These are phyloP conservation scores for Diabrotica virgifera DNA, from an alignment of 1,140 invertebrate genomes.

Conservation along the genomic window DNA sequence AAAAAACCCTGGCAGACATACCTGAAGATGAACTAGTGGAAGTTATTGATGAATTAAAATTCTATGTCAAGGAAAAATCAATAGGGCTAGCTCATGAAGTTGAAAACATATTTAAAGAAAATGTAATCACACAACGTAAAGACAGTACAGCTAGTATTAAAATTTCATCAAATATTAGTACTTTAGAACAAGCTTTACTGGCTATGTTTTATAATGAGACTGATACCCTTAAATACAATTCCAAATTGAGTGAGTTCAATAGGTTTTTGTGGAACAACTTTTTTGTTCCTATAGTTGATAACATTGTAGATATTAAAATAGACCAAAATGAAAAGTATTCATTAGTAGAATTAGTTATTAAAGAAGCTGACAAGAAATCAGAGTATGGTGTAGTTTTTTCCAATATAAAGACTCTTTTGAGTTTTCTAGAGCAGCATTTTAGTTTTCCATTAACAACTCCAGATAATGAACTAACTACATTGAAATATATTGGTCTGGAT, in stretches of 20 bases:
- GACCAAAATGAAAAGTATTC: constrained; percentile 47
- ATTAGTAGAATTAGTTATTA: constrained; percentile 50
- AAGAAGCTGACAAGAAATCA: constrained; percentile 50
- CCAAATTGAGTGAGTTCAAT: constrained; percentile 48
- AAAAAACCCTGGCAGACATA: constrained; percentile 50
- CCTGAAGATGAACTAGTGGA: constrained; percentile 52
- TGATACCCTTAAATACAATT: too few species aligned
- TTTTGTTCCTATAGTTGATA: constrained; percentile 55
- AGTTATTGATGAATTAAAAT: constrained; percentile 53
- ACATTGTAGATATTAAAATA: constrained; percentile 50
- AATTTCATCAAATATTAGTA: constrained; percentile 27
- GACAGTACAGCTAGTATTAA: constrained; percentile 30
- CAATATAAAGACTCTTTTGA: constrained; percentile 59
- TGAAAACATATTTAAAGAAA: constrained; percentile 50
- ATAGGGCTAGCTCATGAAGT: constrained; percentile 45
- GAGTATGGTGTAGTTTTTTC: constrained; percentile 59
- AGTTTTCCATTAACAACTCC: constrained; percentile 53
- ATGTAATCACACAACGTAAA: constrained; percentile 46
- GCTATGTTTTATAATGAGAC: constrained; percentile 25
- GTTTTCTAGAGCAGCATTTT: constrained; percentile 59
- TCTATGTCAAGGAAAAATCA: constrained; percentile 20
- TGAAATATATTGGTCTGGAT: constrained; percentile 60
- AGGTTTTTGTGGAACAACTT: constrained; percentile 54
- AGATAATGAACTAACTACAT: constrained; percentile 56
- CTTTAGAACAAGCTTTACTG: constrained; percentile 25